Base-by-base conservation (phyloP, 1,140 invertebrate genomes). In the Mactra quadrangularis region DNA sequence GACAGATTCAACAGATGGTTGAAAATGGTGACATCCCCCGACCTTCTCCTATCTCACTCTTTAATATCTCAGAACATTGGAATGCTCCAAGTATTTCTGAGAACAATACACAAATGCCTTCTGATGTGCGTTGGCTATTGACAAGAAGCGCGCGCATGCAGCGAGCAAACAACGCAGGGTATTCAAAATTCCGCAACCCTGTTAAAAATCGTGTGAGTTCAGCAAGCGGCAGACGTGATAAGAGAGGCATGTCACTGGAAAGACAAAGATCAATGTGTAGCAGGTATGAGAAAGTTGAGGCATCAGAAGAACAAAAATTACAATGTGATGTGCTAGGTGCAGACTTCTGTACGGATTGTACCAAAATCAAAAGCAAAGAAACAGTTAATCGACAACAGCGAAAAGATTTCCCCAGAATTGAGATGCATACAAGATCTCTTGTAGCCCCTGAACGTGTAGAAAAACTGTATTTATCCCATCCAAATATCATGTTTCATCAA, bases 261-360 rank as follows among this genome's bases (percentile, higher is more conserved):
- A 35, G 71, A 41, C 82, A 83, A 29, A 53, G 66, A 19, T 75
- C 84, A 2, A 57, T 84, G 38, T 87, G 86, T 57, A 59, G 64
- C 35, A 55, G 86, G 17, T 76, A 55, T 29, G 83, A 70, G 25
- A 27, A 33, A 29, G 33, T 33, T 15, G 72, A 72, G 31, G 25
- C 29, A 6, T 53, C 72, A n/a, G 55, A 50, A 7, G 47, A 53
- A 33, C 72, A 71, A 9, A 59, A 52, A 27, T 47, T 83, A 13
- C 84, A 87, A 4, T 87, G 86, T 70, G 86, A 87, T 22, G 82
- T 87, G 0, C 72, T 87, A n/a, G 86, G 86, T 25, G 82, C 84
- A 3, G 62, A 82, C 38, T 82, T 82, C 17, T 87, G 86, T 31
- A 74, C 77, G 27, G 86, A 87, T 38, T 87, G 86, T 52, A 84